Conservation (phyloP, 2,797 vertebrate genomes). For the Acrossocheilus fasciatus region DNA sequence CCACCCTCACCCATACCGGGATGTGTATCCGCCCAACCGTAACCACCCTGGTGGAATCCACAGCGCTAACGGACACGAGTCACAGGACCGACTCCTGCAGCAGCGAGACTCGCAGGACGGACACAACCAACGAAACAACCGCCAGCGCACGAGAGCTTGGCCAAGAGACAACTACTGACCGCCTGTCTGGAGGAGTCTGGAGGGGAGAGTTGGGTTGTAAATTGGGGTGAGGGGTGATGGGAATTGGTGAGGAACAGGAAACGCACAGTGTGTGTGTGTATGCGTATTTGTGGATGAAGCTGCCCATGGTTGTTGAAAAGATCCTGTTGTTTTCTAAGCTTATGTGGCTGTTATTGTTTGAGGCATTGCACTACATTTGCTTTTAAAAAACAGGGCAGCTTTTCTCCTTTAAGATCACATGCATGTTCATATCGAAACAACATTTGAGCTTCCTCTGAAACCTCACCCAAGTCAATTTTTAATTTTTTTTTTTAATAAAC, state of each 20-base stretch:
- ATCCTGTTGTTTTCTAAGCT: constrained; percentile 35
- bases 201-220: background rate
- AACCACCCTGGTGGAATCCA: constrained; percentile 84
- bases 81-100: constrained; percentile 87
- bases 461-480: background rate
- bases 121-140: constrained; percentile 91
- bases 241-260: constrained; percentile 16
- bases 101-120: constrained; percentile 85
- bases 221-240: constrained; percentile 7
- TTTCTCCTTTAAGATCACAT: constrained; percentile 38
- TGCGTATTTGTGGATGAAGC: constrained; percentile 2
- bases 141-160: constrained; percentile 92
- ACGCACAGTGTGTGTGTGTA: background rate
- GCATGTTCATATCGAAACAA: constrained; percentile 23
- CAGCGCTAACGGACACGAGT: constrained; percentile 88
- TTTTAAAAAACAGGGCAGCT: constrained; percentile 32
- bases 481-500: background rate
- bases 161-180: constrained; percentile 92
- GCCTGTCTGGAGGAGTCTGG: constrained; percentile 1
- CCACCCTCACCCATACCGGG: constrained; percentile 84
- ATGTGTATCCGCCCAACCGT: constrained; percentile 89
- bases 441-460: constrained; percentile 35
- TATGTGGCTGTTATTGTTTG: constrained; percentile 23
- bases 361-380: constrained; percentile 10
- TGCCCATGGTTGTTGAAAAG: constrained; percentile 14